Evolutionary conservation across 2,888 invertebrate genomes (phyloP), one percentile per base, ranked within the genome.

Genomic region (Dendrolimus houi): DNA sequence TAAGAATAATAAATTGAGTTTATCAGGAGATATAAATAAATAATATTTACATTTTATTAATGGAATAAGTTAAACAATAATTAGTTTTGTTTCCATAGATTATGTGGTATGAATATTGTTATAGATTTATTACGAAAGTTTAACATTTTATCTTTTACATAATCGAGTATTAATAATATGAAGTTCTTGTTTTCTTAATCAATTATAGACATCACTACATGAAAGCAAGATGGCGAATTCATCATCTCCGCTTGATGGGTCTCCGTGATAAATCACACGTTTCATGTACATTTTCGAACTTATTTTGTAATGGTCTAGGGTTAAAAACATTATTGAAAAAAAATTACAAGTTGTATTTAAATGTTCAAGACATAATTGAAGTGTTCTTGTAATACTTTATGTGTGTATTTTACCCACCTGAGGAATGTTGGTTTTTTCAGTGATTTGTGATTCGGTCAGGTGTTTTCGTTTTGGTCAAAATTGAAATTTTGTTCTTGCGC

Each of bases 361-460:
- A 83, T 86, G 84, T 74, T 72, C 64, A 62, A 62, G 71, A 70
- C 72, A 70, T 68, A 74, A 62, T 68, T 71, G 66, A 71, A 60
- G 78, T 79, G 67, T 72, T 70, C 65, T 10, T 47, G 63, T 66
- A 64, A 64, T 66, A 69, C 79, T 67, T 74, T 75, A 69, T 67
- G 75, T 80, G 85, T 87, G 85, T 76, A 81, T 82, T 77, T 87
- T 84, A 90, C 91, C 92, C 92, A 92, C 92, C 92, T 92, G 92
- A 92, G 92, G 92, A 92, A 92, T 92, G 92, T 91, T 91, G 85
- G 85, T 90, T 92, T 92, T 91, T 92, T 91, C 90, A 91, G 89
- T 89, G 90, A 91, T 92, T 91, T 91, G 91, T 92, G 91, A 88
- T 91, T 87, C 82, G 87, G 91, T 92, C 91, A 92, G 91, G 91